A percentile compares a stretch with the other conserved stretches of the same genome.
These are phyloP conservation scores for Uropetala carovei DNA, from an alignment of 2,888 invertebrate species.

Conservation along the genomic window DNA sequence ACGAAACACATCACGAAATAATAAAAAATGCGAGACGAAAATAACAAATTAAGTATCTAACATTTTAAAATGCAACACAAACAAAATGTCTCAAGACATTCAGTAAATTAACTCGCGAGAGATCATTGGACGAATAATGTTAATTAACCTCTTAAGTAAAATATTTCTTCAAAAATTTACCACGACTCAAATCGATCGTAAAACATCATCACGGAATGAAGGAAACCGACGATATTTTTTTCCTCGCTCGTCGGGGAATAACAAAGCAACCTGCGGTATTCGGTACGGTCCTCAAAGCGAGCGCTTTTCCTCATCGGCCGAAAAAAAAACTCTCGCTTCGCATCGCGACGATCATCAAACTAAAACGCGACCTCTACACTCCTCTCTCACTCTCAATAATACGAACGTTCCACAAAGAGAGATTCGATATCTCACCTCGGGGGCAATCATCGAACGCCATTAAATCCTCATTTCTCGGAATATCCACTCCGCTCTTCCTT, in stretches of 20 bases:
- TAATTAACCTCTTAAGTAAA: no score
- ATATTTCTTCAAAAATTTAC: no score
- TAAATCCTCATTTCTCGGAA: not conserved
- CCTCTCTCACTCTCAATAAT: not conserved
- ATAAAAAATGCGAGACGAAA: no score
- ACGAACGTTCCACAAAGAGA: not conserved
- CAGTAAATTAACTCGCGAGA: no score
- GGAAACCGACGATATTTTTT: not conserved
- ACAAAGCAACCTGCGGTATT: not conserved
- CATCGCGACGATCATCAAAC: not conserved
- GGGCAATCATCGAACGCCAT: not conserved
- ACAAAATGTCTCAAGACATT: no score
- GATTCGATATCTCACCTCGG: not conserved
- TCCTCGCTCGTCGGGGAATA: not conserved
- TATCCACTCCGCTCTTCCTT: not conserved
- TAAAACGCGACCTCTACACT: not conserved
- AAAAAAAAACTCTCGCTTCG: not conserved
- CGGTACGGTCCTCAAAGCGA: not conserved
- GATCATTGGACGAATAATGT: no score
- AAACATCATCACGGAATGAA: not conserved
- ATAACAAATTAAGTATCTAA: no score
- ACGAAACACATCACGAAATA: no score
- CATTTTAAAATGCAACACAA: no score
- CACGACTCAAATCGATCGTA: no score
- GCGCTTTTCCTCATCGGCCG: no score